Evolutionary conservation across 1,140 invertebrate species (phyloP).

Genomic region (Lamellibrachia luymesi): DNA sequence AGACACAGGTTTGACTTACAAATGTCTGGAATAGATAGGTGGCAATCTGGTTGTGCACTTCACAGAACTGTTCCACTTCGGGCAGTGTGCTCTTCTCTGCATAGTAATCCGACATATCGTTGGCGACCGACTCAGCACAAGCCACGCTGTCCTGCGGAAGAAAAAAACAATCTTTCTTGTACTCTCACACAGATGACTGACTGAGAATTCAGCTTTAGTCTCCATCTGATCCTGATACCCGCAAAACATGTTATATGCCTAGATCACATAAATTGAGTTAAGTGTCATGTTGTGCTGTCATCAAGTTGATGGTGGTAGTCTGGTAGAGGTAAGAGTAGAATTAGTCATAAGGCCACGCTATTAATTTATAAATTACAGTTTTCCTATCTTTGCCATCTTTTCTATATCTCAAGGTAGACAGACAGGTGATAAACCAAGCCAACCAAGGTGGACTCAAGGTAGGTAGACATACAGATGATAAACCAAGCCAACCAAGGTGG

Average conservation of each 20-base stretch:
- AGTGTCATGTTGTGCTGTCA: too few species aligned
- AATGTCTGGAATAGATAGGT: slow-evolving; percentile 53
- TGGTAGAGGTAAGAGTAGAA: too few species aligned
- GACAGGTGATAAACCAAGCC: too few species aligned
- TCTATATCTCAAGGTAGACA: too few species aligned
- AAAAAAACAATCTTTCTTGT: neutral
- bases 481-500: too few species aligned
- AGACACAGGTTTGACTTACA: slow-evolving; percentile 39
- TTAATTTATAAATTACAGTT: too few species aligned
- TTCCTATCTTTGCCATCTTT: too few species aligned
- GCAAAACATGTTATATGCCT: neutral
- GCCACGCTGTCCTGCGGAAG: neutral
- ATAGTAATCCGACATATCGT: slow-evolving; percentile 62
- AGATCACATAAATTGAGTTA: too few species aligned
- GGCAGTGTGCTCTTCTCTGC: slow-evolving; percentile 52
- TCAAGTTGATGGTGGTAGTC: too few species aligned
- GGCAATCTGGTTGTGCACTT: slow-evolving; percentile 51
- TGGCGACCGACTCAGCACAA: slow-evolving; percentile 55
- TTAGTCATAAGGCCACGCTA: too few species aligned
- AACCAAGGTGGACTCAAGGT: too few species aligned
- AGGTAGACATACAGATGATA: too few species aligned
- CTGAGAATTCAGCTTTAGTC: neutral
- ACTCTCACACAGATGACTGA: neutral
- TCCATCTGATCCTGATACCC: neutral
- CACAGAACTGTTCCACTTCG: slow-evolving; percentile 55